These are phyloP conservation scores for Pavo muticus DNA, from an alignment of 2,113 vertebrate genomes.

Conservation along the genomic window DNA sequence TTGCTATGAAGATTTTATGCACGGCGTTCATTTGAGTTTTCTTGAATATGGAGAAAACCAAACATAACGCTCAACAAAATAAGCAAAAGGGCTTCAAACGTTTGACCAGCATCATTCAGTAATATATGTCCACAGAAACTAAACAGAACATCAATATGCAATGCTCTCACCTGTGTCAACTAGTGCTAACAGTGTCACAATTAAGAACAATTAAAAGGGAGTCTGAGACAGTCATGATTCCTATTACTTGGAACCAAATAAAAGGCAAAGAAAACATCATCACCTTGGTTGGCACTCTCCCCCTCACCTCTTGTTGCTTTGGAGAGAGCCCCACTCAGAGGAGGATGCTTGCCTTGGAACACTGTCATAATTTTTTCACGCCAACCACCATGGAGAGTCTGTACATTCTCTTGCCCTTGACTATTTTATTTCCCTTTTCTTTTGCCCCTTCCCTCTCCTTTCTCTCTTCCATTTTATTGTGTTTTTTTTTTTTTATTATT, in stretches of 20 bases:
- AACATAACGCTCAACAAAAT: not conserved
- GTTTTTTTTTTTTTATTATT: no score
- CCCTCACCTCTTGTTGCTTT: not conserved
- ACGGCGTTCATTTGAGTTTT: not conserved
- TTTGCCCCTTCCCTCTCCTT: not conserved
- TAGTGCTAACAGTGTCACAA: not conserved
- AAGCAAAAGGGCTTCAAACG: not conserved
- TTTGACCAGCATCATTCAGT: not conserved
- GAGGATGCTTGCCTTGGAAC: fast-evolving
- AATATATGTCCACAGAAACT: not conserved
- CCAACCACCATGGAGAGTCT: not conserved
- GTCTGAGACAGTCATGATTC: not conserved
- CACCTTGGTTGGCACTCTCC: not conserved
- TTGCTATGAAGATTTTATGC: not conserved
- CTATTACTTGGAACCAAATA: not conserved
- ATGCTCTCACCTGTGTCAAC: fast-evolving
- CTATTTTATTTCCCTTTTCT: fast-evolving
- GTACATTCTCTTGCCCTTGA: not conserved
- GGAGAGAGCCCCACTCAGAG: not conserved
- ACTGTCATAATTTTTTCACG: not conserved
- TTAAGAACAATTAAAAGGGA: not conserved
- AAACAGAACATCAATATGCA: not conserved
- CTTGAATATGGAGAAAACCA: not conserved
- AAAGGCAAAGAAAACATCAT: not conserved
- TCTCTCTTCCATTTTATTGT: not conserved